Evolutionary conservation across 2,113 vertebrate genomes (phyloP).

Genomic region (Tonatia bakeri): DNA sequence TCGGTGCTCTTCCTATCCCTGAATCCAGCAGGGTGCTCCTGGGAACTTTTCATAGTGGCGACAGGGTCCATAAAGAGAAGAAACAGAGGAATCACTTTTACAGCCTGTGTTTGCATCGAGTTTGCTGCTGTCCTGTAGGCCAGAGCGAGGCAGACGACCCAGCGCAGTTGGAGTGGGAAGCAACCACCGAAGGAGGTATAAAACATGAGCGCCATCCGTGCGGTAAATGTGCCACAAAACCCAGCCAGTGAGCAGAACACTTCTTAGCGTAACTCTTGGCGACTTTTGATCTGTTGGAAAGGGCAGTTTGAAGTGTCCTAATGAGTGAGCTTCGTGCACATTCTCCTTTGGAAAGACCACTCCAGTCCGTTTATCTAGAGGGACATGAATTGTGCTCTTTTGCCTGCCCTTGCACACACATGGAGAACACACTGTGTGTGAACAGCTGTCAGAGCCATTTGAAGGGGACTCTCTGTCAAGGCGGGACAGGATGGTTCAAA

Average conservation of each 20-base stretch:
- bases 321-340: neutral
- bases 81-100: neutral
- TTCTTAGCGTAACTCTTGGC: neutral
- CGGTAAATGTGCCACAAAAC: neutral
- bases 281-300: neutral
- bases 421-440: neutral
- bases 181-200: accelerated
- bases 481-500: neutral
- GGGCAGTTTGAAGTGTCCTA: neutral
- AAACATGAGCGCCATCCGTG: accelerated
- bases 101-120: neutral
- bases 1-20: neutral
- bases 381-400: neutral
- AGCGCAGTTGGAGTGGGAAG: neutral
- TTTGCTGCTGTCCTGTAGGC: neutral
- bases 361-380: neutral
- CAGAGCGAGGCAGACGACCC: neutral
- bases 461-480: neutral
- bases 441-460: slow-evolving; percentile 9
- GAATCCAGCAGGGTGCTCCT: neutral
- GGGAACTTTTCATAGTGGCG: neutral
- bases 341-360: neutral
- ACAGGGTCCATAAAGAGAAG: neutral
- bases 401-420: neutral
- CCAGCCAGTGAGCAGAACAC: neutral